A percentile compares a stretch with the other conserved stretches of the same genome.
Evolutionary conservation across 2,113 vertebrate species (phyloP).

Genomic region (Pedetes capensis): DNA sequence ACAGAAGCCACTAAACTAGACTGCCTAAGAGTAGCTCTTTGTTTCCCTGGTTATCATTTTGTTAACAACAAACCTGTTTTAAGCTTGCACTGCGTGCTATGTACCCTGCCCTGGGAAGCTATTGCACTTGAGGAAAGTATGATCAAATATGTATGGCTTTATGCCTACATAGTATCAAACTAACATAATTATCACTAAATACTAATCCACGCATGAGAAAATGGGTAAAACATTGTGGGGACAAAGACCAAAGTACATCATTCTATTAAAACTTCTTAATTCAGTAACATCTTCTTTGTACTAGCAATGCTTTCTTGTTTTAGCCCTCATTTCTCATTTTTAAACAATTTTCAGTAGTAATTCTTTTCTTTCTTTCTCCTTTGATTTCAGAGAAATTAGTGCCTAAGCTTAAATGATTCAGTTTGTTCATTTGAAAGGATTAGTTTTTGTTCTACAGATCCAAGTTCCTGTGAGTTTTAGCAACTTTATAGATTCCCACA

Average conservation of each 20-base stretch:
- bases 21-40: not conserved
- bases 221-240: not conserved
- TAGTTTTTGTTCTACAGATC: not conserved
- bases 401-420: not conserved
- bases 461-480: not conserved
- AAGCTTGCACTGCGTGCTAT: not conserved
- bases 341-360: not conserved
- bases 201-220: not conserved
- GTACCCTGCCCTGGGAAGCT: not conserved
- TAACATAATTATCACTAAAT: not conserved
- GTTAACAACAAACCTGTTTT: not conserved
- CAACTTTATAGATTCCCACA: not conserved
- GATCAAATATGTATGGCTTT: not conserved
- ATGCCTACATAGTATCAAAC: not conserved
- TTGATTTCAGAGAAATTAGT: not conserved
- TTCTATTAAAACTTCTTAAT: not conserved
- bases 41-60: not conserved
- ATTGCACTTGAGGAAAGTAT: not conserved
- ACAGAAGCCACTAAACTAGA: not conserved
- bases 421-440: not conserved
- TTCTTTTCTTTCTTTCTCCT: not conserved
- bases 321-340: not conserved
- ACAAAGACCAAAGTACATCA: not conserved
- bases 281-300: not conserved
- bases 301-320: not conserved